Evolutionary conservation across 2,797 vertebrate genomes (phyloP), one percentile per base, ranked within the genome.

Genomic region (Menidia menidia): DNA sequence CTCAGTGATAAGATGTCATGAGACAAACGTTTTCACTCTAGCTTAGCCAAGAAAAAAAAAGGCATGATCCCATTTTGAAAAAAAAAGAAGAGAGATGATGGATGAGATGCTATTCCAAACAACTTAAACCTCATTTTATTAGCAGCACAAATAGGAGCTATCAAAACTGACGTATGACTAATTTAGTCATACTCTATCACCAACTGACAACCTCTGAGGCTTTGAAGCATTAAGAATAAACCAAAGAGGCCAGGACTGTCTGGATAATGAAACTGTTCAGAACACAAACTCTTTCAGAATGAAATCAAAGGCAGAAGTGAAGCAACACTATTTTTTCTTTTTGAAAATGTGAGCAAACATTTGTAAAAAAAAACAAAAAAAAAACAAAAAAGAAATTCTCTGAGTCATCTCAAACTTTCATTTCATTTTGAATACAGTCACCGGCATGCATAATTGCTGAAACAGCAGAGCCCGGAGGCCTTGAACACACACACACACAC

Each of bases 1-100:
- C 32, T 9, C 6, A 7, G 7, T 19, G 51, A 76, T 51, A 30
- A 10, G 2, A 60, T 73, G 68, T 74, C 35, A 50, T 5, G 35
- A 6, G 7, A 44, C 2, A 52, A 50, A 39, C 15, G 6, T 2
- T 50, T 4, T 65, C 4, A 53, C 12, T 42, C 53, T 5, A 6
- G 31, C 57, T 52, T 6, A 64, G 32, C 1, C 32, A 25, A 43
- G 39, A 11, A 32, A n/a, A 30, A 43, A 43, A 66, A 47, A 10
- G 54, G 4, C 4, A 33, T 11, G 30, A 19, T 33, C 7, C 45
- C 45, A 48, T 48, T 50, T 39, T 39, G 35, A 9, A 39, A 39
- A 39, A 39, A 39, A 35, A 35, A 35, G 8, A 35, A 5, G 10
- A 39, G 35, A 39, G 35, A 39, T 39, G 10, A 7, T 39, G 35